Percentiles rank a stretch among this genome's conserved stretches.
Evolutionary conservation across 1,140 invertebrate species (phyloP).

Genomic region (Homalodisca vitripennis): DNA sequence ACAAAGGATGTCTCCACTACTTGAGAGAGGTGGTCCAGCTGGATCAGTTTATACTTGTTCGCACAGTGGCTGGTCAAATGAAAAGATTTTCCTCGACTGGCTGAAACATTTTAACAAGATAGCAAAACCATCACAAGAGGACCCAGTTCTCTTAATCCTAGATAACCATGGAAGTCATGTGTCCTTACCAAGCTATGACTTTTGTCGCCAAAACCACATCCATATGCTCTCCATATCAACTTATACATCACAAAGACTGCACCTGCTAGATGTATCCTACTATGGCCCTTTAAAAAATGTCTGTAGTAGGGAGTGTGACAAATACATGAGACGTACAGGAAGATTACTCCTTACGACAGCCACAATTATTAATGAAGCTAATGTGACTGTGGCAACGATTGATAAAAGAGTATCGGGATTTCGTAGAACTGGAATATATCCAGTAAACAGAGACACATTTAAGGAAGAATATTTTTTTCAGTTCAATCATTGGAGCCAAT

Average conservation of each 20-base stretch:
- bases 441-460: no score
- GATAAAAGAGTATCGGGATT: neutral
- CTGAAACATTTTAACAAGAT: slow-evolving; percentile 41
- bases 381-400: neutral
- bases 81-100: slow-evolving; percentile 44
- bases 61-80: slow-evolving; percentile 45
- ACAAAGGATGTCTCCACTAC: slow-evolving; percentile 39
- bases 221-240: slow-evolving; percentile 33
- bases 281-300: slow-evolving; percentile 37
- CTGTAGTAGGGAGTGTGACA: neutral
- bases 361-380: neutral
- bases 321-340: neutral
- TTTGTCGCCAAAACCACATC: slow-evolving; percentile 12
- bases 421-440: slow-evolving; percentile 23
- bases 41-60: slow-evolving; percentile 42
- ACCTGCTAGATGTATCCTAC: slow-evolving; percentile 35
- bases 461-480: no score
- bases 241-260: slow-evolving; percentile 35
- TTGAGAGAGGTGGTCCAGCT: slow-evolving; percentile 40
- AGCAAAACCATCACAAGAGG: slow-evolving; percentile 12
- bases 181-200: slow-evolving; percentile 16
- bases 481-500: no score
- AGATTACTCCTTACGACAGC: neutral
- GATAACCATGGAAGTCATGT: slow-evolving; percentile 31
- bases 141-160: slow-evolving; percentile 39